Percentiles rank a stretch among this genome's conserved stretches.
These are phyloP conservation scores for Bradypodion ventrale DNA, from an alignment of 2,797 vertebrate genomes.

Conservation along the genomic window DNA sequence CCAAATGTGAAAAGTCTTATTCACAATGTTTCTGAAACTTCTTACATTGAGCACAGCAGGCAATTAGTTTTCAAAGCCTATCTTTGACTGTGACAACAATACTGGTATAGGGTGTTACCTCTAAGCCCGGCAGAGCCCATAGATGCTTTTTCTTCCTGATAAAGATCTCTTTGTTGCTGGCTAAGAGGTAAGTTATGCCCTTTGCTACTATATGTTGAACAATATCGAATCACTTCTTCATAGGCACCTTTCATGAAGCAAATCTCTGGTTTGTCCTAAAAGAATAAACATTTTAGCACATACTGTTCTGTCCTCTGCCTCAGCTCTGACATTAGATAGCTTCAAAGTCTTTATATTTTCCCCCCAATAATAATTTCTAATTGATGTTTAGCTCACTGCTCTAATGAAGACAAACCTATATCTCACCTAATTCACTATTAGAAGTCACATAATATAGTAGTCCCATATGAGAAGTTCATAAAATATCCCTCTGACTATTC, in stretches of 20 bases:
- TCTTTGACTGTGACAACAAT: background rate
- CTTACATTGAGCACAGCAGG: background rate
- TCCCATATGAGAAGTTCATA: background rate
- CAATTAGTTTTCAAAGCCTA: conserved; percentile 3
- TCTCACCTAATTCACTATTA: background rate
- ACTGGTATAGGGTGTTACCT: conserved; percentile 77
- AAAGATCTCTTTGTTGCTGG: conserved; percentile 90
- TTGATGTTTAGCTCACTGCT: background rate
- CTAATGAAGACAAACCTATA: background rate
- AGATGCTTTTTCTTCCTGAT: conserved; percentile 91
- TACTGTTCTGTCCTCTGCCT: background rate
- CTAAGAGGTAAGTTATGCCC: conserved; percentile 80
- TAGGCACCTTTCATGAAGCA: conserved; percentile 96
- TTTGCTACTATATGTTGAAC: conserved; percentile 87
- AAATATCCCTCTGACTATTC: background rate
- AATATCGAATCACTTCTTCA: conserved; percentile 91
- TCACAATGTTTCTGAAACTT: background rate
- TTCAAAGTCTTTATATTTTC: background rate
- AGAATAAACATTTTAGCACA: conserved; percentile 38
- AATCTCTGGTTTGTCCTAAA: conserved; percentile 86
- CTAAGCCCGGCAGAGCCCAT: conserved; percentile 92
- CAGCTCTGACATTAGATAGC: conserved; percentile 12
- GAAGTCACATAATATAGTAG: background rate
- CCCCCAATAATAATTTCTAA: background rate
- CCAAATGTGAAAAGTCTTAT: background rate